Conservation (phyloP, 2,113 vertebrate species). For the Meleagris gallopavo region DNA sequence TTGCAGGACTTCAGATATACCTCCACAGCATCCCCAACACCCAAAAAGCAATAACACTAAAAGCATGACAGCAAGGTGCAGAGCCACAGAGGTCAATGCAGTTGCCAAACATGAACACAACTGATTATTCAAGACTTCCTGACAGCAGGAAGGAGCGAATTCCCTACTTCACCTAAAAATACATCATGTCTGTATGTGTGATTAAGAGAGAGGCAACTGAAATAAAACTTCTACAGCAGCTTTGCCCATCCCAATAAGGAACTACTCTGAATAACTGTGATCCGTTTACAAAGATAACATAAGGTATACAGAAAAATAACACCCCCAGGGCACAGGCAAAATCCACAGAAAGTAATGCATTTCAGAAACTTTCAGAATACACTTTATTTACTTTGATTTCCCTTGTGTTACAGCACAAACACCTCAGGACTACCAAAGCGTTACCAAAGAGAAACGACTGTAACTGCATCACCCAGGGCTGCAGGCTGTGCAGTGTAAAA, state of each 20-base stretch:
- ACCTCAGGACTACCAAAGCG: background rate
- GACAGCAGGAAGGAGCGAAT: background rate
- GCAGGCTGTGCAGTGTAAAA: background rate
- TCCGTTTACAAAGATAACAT: background rate
- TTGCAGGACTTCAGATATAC: background rate
- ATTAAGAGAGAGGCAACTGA: accelerated
- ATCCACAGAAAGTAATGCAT: background rate
- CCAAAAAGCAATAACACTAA: background rate
- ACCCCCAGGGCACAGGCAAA: background rate
- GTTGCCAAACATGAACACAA: background rate
- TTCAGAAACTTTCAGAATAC: background rate
- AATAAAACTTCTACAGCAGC: background rate
- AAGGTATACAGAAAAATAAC: background rate
- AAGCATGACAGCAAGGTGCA: background rate
- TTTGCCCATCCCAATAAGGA: background rate
- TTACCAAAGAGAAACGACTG: background rate
- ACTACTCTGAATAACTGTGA: background rate
- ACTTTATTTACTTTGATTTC: background rate
- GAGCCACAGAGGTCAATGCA: background rate
- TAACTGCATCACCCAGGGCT: background rate
- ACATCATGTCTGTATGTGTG: accelerated
- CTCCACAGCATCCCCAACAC: background rate
- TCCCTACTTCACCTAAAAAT: background rate
- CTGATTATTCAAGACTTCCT: background rate
- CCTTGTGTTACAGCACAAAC: background rate